Conservation (phyloP, 2,113 vertebrate species). For the Cairina moschata region DNA sequence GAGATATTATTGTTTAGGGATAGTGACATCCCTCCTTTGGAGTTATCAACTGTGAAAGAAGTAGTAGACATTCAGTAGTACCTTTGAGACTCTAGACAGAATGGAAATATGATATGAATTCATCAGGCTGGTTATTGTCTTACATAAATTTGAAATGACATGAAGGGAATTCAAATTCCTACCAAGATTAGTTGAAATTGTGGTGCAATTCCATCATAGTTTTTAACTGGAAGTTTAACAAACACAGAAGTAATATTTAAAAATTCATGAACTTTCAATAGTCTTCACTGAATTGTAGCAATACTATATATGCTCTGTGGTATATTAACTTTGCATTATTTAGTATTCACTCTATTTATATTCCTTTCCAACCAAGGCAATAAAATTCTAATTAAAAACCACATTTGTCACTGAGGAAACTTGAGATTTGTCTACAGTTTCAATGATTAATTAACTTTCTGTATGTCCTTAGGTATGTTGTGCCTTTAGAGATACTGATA, state of each 20-base stretch:
- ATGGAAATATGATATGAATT: neutral
- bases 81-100: neutral
- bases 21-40: neutral
- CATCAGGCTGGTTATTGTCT: neutral
- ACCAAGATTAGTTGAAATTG: neutral
- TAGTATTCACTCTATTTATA: slow-evolving; percentile 37
- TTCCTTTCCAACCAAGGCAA: slow-evolving; percentile 19
- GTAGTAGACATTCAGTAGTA: neutral
- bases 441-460: slow-evolving; percentile 59
- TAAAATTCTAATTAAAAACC: slow-evolving; percentile 59
- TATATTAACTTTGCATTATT: slow-evolving; percentile 70
- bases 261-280: slow-evolving; percentile 48
- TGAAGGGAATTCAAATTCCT: neutral
- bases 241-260: slow-evolving; percentile 33
- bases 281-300: neutral
- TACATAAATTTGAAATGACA: neutral
- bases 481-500: neutral
- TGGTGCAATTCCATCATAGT: neutral
- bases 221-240: slow-evolving; percentile 11
- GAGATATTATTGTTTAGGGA: neutral
- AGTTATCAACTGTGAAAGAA: neutral
- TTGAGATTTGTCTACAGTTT: slow-evolving; percentile 40
- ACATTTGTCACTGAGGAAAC: slow-evolving; percentile 25
- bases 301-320: neutral
- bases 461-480: slow-evolving; percentile 2